Base-by-base conservation (phyloP, 2,113 vertebrate genomes). In the Hypanus sabinus region DNA sequence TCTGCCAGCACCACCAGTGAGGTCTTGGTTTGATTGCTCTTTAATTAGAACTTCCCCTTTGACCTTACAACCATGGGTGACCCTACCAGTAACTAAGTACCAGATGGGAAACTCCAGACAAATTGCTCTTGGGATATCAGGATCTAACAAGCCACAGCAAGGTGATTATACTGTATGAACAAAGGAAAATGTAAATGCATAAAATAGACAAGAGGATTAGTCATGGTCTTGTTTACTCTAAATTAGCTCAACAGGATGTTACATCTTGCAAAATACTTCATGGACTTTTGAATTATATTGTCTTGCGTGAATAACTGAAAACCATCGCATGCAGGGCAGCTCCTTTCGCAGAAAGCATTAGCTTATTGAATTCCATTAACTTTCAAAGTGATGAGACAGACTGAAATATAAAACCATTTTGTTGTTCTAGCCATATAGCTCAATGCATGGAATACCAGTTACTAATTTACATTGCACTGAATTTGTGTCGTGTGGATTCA, bases 401-500 rank as follows among this genome's bases (percentile, higher is more conserved):
- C 36, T 65, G 91, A 55, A 75, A 73, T 93, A 55, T 73, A 73
- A 71, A 93, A 73, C 85, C 12, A 24, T 33, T 46, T 22, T 24
- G 55, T 38, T 27, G 70, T 70, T 46, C 27, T 55, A 73, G 73
- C 91, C 68, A 11, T 75, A 16, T 73, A 38, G 91, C 22, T n/a
- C 70, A 93, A 55, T 71, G 11, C 70, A 93, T 11, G 60, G 38
- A 46, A 55, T 93, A 16, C 24, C 11, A 24, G 70, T 93, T 93
- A 93, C n/a, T 71, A 55, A 93, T 93, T 73, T 70, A 73, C 91
- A 55, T 46, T 75, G 91, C 70, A 93, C 46, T 71, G 70, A 75
- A 93, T 93, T 93, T 55, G 68, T 93, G 70, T 93, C 24, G 9
- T 46, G 36, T 55, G 36, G 68, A 93, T 73, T 73, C 36, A 93